phyloP scores from a whole-genome alignment of 1,140 invertebrate genomes.

The Hestina assimilis region DNA sequence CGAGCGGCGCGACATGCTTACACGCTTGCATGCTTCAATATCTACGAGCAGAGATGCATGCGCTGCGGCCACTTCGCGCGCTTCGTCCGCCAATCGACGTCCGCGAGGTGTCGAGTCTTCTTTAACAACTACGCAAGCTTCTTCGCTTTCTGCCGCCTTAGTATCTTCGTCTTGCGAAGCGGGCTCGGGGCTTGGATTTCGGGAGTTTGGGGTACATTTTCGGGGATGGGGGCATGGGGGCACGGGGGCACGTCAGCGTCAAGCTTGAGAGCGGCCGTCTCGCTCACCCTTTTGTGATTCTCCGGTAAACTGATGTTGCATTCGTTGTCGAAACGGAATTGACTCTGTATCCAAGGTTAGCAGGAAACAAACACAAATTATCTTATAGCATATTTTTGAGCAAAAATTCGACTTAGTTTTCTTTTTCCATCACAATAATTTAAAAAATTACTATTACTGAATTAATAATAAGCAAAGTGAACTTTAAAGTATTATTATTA shows the following conservation, averaged over 20 bases:
- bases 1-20: conserved; percentile 77
- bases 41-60: conserved; percentile 76
- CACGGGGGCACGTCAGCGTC: conserved; percentile 44
- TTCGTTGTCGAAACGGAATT: conserved; percentile 99
- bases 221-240: conserved; percentile 30
- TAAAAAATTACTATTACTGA: no score
- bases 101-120: conserved; percentile 68
- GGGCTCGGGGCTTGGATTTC: conserved; percentile 35
- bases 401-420: no score
- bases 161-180: conserved; percentile 55
- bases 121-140: conserved; percentile 66
- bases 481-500: no score
- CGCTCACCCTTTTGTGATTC: conserved; percentile 97
- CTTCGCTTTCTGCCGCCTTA: conserved; percentile 42
- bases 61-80: conserved; percentile 71
- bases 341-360: conserved; percentile 85
- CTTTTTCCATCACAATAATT: no score
- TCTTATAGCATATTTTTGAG: no score
- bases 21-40: conserved; percentile 79
- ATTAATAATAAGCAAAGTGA: no score
- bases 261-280: conserved; percentile 69
- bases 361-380: conserved; percentile 50
- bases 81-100: conserved; percentile 60
- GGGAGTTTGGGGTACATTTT: conserved; percentile 31
- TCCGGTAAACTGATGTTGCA: conserved; percentile 96